Percentiles rank a stretch among this genome's conserved stretches.
These are phyloP conservation scores for Cephus rjabovi DNA, from an alignment of 2,888 invertebrate genomes.

Conservation along the genomic window DNA sequence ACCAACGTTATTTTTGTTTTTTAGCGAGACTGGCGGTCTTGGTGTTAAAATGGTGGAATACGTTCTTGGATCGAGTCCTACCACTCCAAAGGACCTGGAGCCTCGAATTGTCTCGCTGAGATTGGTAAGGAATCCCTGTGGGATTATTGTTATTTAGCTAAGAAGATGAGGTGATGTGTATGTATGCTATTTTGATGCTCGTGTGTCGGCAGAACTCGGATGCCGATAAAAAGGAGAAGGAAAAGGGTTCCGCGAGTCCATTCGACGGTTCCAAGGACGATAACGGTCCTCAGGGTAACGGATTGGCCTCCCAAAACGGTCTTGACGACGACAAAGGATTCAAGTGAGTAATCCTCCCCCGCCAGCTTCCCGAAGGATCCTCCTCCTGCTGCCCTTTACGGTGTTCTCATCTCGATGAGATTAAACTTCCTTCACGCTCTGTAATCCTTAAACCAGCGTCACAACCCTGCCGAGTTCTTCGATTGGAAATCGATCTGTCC, in stretches of 20 bases:
- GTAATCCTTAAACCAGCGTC: too few species aligned
- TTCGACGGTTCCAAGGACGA: slow-evolving; percentile 72
- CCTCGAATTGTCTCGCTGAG: slow-evolving; percentile 61
- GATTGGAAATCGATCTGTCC: too few species aligned
- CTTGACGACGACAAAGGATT: slow-evolving; percentile 91
- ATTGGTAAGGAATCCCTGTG: slow-evolving; percentile 54
- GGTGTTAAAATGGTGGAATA: slow-evolving; percentile 99
- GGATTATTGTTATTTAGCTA: not conserved
- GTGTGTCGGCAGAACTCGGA: slow-evolving; percentile 52
- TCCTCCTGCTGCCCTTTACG: too few species aligned
- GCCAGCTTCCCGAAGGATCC: too few species aligned
- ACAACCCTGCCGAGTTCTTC: too few species aligned
- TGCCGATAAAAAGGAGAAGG: slow-evolving; percentile 68
- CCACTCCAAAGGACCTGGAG: slow-evolving; percentile 68
- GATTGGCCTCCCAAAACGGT: slow-evolving; percentile 73
- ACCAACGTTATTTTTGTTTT: not conserved
- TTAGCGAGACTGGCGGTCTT: slow-evolving; percentile 87
- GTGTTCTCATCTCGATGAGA: too few species aligned
- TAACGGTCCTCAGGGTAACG: slow-evolving; percentile 69
- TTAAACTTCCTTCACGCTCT: too few species aligned
- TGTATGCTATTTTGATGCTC: not conserved
- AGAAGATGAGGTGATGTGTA: not conserved
- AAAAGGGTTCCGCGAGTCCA: slow-evolving; percentile 70
- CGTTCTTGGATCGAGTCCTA: slow-evolving; percentile 93
- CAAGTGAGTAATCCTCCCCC: slow-evolving; percentile 76